These are phyloP conservation scores for Cheracebus regulus DNA, from an alignment of 2,797 vertebrate genomes.

Conservation along the genomic window DNA sequence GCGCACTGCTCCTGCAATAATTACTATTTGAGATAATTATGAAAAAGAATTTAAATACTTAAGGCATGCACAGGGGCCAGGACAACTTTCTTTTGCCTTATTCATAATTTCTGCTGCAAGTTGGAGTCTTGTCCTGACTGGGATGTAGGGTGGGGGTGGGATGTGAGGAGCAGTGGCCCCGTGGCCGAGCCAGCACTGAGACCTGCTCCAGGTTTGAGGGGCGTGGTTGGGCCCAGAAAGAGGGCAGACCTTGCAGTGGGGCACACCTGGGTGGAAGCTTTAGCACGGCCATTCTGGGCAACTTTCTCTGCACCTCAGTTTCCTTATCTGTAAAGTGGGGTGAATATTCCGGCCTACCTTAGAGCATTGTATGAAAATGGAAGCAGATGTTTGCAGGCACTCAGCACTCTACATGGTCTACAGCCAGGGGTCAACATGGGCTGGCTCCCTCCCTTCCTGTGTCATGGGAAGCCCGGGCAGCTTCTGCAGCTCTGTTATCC, in stretches of 20 bases:
- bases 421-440: fast-evolving
- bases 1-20: constrained; percentile 84
- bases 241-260: neutral
- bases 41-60: constrained; percentile 88
- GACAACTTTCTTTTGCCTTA: constrained; percentile 78
- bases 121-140: constrained; percentile 73
- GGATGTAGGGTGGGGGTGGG: neutral
- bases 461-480: fast-evolving
- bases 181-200: neutral
- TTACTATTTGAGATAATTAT: constrained; percentile 88
- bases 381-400: too few species aligned
- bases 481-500: fast-evolving
- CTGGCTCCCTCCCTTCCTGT: neutral
- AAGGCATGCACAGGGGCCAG: constrained; percentile 80
- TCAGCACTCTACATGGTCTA: fast-evolving
- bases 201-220: neutral
- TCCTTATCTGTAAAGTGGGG: neutral
- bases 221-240: neutral
- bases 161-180: neutral
- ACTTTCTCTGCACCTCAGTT: neutral
- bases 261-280: neutral
- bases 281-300: fast-evolving
- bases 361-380: neutral
- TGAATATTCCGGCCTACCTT: neutral
- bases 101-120: constrained; percentile 81